Evolutionary conservation across 2,888 invertebrate species (phyloP), one percentile per base, ranked within the genome.

Genomic region (Omphaloscelis lunosa): DNA sequence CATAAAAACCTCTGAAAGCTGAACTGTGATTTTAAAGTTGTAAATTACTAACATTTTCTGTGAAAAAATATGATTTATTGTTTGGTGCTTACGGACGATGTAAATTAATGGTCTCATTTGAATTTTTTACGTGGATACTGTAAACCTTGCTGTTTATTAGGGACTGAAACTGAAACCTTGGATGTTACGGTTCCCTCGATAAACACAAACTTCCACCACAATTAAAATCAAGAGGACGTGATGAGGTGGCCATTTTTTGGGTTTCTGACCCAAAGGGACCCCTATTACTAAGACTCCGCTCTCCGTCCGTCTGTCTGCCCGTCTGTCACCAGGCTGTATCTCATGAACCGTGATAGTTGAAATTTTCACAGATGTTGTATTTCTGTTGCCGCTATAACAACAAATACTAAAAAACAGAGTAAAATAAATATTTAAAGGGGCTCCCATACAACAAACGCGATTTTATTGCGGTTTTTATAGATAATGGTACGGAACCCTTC

Each of bases 31-130:
- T 77, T 68, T 62, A 56, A 69, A 48, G 45, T 69, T 69, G 56
- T 63, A 63, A 79, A 78, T 80, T 58, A 23, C 41, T 23, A 80
- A 12, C 51, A 23, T 17, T 41, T 51, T 72, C 63, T 45, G 51
- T 72, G 12, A 80, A 80, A 34, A 80, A 72, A 58, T 51, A 34
- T 65, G 58, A 80, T 78, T 80, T 72, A 80, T 72, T 34, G 5
- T 65, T n/a, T 58, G 9, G 41, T 23, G 63, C 39, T 63, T 48
- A 65, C 2, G 12, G n/a, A 63, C 41, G n/a, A 78, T 65, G 58
- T 65, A 51, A 80, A 72, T 72, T 51, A 72, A 65, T 63, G 56
- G 62, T 23, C 56, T 63, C 48, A 63, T 78, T 72, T 63, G 12
- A 39, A 0, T 48, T 15, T 68, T 72, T 63, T 51, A 39, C 23